Evolutionary conservation across 2,113 vertebrate genomes (phyloP).

Genomic region (Pteropus alecto): DNA sequence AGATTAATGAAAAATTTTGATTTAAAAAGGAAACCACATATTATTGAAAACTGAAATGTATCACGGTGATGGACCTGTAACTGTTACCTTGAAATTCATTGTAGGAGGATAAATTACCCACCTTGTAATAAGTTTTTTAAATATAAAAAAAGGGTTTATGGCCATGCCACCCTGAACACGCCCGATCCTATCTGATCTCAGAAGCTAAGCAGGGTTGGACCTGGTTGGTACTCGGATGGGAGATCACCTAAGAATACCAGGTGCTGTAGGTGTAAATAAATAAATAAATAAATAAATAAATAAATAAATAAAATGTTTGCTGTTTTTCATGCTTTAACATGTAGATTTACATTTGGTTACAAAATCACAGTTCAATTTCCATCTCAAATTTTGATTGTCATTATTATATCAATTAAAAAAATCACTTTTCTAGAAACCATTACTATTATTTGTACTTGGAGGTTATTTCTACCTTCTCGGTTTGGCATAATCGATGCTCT

Average conservation of each 20-base stretch:
- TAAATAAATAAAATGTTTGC: background rate
- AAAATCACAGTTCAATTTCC: conserved; percentile 30
- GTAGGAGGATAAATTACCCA: background rate
- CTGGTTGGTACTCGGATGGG: too few species aligned
- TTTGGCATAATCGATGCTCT: background rate
- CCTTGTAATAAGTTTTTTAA: background rate
- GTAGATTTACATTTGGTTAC: background rate
- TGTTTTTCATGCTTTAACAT: background rate
- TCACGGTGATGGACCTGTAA: background rate
- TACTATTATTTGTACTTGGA: background rate
- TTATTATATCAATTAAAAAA: background rate
- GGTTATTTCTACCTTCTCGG: background rate
- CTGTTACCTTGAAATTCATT: background rate
- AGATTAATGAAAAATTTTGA: conserved; percentile 1
- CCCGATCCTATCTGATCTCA: too few species aligned
- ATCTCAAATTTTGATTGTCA: background rate
- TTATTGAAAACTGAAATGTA: background rate
- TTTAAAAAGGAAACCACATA: conserved; percentile 16
- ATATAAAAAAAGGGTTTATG: background rate
- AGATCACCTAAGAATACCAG: too few species aligned
- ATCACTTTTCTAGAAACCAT: background rate
- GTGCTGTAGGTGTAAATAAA: too few species aligned
- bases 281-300: too few species aligned
- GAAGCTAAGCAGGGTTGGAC: too few species aligned
- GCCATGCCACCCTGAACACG: too few species aligned